Evolutionary conservation across 2,888 invertebrate species (phyloP).

Genomic region (Hybos culiciformis): DNA sequence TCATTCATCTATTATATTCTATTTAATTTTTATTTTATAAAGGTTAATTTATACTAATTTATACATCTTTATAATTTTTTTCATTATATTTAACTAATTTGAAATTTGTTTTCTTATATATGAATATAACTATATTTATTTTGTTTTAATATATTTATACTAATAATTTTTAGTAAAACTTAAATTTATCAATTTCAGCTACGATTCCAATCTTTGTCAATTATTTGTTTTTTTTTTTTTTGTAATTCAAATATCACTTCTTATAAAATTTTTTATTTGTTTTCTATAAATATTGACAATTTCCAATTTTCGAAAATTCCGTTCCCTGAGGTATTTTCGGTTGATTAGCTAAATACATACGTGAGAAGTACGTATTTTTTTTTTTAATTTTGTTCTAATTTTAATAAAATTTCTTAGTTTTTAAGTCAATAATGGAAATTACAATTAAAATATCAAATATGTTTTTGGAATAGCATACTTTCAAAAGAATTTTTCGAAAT

Average conservation of each 20-base stretch:
- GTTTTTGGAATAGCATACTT: slow-evolving; percentile 7
- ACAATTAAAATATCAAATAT: no score
- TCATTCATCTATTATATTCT: no score
- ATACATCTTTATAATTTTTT: no score
- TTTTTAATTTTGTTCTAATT: background rate
- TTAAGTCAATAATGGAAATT: no score
- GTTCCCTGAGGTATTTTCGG: slow-evolving; percentile 30
- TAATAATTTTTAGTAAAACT: no score
- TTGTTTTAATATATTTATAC: no score
- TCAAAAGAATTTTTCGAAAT: background rate
- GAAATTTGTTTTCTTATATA: no score
- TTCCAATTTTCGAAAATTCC: background rate
- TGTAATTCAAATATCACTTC: background rate
- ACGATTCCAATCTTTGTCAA: background rate
- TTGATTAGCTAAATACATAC: slow-evolving; percentile 16
- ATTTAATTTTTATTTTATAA: no score
- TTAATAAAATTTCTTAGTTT: slow-evolving; percentile 8
- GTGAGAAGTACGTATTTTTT: no score
- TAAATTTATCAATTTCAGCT: background rate
- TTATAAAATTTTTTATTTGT: background rate
- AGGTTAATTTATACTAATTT: no score
- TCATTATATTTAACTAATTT: no score
- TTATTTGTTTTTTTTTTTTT: background rate
- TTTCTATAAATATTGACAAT: background rate
- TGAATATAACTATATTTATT: no score